These are phyloP conservation scores for Crotalus tigris DNA, from an alignment of 2,113 vertebrate genomes.

Conservation along the genomic window DNA sequence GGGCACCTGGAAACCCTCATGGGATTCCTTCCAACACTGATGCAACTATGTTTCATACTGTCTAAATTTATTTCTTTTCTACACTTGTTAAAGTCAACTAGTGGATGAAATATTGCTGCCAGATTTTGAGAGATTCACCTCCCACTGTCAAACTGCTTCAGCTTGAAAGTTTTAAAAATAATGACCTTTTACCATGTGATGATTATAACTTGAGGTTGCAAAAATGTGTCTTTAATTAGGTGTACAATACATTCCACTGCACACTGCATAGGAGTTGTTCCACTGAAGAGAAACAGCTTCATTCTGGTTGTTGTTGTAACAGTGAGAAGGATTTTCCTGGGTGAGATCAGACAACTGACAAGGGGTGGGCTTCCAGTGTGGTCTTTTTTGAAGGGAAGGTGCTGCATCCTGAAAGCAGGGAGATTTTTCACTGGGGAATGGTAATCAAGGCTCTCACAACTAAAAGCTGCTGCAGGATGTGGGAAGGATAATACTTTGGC, in stretches of 20 bases:
- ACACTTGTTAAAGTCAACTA: slow-evolving; percentile 66
- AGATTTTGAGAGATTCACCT: slow-evolving; percentile 66
- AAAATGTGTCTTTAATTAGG: slow-evolving; percentile 73
- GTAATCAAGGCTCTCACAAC: slow-evolving; percentile 36
- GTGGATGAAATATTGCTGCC: slow-evolving; percentile 54
- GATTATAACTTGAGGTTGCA: slow-evolving; percentile 69
- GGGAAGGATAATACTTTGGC: not conserved
- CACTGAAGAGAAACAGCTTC: slow-evolving; percentile 55
- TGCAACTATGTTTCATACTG: slow-evolving; percentile 52
- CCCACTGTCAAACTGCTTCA: slow-evolving; percentile 67
- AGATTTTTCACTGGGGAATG: slow-evolving; percentile 59
- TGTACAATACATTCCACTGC: slow-evolving; percentile 50
- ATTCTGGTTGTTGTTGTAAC: slow-evolving; percentile 26
- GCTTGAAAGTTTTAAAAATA: slow-evolving; percentile 70
- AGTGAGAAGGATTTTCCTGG: slow-evolving; percentile 50
- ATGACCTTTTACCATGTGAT: slow-evolving; percentile 72
- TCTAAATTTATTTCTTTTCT: slow-evolving; percentile 65
- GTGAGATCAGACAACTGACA: slow-evolving; percentile 60
- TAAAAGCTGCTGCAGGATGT: not conserved
- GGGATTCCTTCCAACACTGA: not conserved
- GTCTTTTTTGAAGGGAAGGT: slow-evolving; percentile 63
- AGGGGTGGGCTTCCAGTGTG: slow-evolving; percentile 75
- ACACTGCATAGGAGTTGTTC: slow-evolving; percentile 49
- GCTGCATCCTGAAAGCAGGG: slow-evolving; percentile 45
- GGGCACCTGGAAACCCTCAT: not conserved